These are phyloP conservation scores for Catocala sponsa DNA, from an alignment of 2,888 invertebrate species.

Conservation along the genomic window DNA sequence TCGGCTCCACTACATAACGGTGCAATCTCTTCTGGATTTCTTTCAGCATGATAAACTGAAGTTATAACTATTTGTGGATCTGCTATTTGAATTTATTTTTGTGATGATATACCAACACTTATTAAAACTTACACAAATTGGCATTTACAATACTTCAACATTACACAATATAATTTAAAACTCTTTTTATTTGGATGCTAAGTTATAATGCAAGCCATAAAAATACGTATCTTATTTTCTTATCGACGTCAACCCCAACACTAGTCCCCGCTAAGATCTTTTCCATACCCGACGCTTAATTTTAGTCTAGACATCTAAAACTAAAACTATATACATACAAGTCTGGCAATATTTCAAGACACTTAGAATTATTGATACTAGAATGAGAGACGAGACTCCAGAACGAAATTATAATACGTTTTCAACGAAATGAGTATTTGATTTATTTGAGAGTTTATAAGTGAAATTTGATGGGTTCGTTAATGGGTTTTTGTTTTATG, in stretches of 20 bases:
- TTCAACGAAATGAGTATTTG: constrained; percentile 41
- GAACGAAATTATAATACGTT: constrained; percentile 30
- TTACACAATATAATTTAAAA: too few relatives aligned
- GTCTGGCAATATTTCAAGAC: constrained; percentile 50
- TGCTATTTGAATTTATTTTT: not conserved
- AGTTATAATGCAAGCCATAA: too few relatives aligned
- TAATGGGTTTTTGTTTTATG: constrained; percentile 51
- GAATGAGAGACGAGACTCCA: constrained; percentile 24
- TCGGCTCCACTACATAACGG: constrained; percentile 34
- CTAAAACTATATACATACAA: constrained; percentile 37
- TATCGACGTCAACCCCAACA: constrained; percentile 8
- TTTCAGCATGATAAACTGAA: constrained; percentile 41
- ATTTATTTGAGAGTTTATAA: constrained; percentile 50
- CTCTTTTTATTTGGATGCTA: too few relatives aligned
- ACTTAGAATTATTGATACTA: constrained; percentile 46
- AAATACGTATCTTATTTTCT: too few relatives aligned
- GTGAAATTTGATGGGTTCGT: constrained; percentile 52
- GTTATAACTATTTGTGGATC: constrained; percentile 24
- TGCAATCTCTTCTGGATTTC: constrained; percentile 48
- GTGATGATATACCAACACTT: too few relatives aligned
- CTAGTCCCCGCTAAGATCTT: constrained; percentile 23
- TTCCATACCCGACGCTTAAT: constrained; percentile 38
- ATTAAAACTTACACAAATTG: too few relatives aligned
- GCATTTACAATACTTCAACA: too few relatives aligned
- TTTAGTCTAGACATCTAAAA: constrained; percentile 47